phyloP scores from a whole-genome alignment of 2,113 vertebrate species.

The Takifugu flavidus region DNA sequence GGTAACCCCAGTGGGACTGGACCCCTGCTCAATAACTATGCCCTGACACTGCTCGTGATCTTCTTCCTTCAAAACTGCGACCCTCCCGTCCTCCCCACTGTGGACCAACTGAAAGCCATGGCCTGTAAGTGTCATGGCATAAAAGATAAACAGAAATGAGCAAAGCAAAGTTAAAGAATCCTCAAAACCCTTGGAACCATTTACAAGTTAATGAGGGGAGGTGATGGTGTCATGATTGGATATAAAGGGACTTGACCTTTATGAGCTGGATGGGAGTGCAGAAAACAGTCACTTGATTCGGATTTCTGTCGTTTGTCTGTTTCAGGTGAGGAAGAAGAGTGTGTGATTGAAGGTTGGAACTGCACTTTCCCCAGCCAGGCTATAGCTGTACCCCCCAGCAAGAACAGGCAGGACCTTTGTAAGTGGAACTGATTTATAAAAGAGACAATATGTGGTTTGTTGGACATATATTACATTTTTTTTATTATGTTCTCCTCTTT shows the following conservation, averaged over 20 bases:
- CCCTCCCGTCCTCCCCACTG: constrained; percentile 80
- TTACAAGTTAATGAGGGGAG: neutral
- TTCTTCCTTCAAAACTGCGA: constrained; percentile 87
- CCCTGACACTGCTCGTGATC: constrained; percentile 85
- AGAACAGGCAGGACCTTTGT: constrained; percentile 82
- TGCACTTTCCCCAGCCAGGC: constrained; percentile 85
- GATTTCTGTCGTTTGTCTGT: neutral
- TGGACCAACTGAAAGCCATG: constrained; percentile 75
- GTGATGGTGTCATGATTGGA: neutral
- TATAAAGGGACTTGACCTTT: neutral
- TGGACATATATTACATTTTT: neutral
- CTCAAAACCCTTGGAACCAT: too few species aligned
- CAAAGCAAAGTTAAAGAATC: neutral
- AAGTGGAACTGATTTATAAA: constrained; percentile 55
- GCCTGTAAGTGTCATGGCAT: constrained; percentile 73
- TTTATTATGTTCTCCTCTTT: neutral
- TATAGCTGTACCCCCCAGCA: constrained; percentile 74
- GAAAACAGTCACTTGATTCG: too few species aligned
- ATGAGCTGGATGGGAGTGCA: too few species aligned
- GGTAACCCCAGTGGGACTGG: constrained; percentile 82
- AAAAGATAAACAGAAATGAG: neutral
- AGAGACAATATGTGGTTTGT: neutral
- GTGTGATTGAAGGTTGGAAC: constrained; percentile 84
- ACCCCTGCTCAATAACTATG: constrained; percentile 88
- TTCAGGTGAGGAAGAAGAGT: constrained; percentile 80